Evolutionary conservation across 2,113 vertebrate genomes (phyloP), one percentile per base, ranked within the genome.

Genomic region (Lepisosteus oculatus): DNA sequence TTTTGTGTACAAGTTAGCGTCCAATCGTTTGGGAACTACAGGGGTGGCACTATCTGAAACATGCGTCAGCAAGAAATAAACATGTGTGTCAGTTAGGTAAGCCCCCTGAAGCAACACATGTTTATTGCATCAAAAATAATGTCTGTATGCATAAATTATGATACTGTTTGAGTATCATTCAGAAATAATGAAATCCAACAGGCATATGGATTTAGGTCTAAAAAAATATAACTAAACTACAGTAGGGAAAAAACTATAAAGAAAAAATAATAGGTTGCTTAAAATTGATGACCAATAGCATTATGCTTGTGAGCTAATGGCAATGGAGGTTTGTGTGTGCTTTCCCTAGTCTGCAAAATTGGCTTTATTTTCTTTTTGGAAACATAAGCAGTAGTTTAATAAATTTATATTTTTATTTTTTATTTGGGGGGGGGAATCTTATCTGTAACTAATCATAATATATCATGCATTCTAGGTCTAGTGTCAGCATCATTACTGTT

Each of bases 11-110:
- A 9, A 14, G 11, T 41, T 90, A 86, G 83, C 81, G 86, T 83
- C 84, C 83, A 86, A 88, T 86, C 81, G 83, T 81, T 85, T 69
- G 73, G 85, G 88, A 96, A 95, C 95, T 94, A 98, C 94, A 97
- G 95, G 96, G 95, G 93, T 95, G 97, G 95, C 97, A 98, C 97
- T 96, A 91, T 92, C 90, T 95, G 97, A 98, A 99, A 99, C 97
- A 99, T 98, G 97, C 96, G 96, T 96, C 91, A 97, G 97, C 96
- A 94, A 95, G 95, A 94, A 98, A 98, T 99, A 98, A 98, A 98
- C 97, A 99, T 99, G 97, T 97, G 94, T 86, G 96, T 97, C 96
- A 97, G 87, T 96, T 94, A 95, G 95, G 94, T 95, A 83, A 88
- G 75, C 88, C 95, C 95, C 92, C 81, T 94, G 79, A 90, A 97